Evolutionary conservation across 37 sponge, comb jelly and placozoan species (phyloP), one percentile per base, ranked within the genome.

Genomic region (Axinella damicornis): DNA sequence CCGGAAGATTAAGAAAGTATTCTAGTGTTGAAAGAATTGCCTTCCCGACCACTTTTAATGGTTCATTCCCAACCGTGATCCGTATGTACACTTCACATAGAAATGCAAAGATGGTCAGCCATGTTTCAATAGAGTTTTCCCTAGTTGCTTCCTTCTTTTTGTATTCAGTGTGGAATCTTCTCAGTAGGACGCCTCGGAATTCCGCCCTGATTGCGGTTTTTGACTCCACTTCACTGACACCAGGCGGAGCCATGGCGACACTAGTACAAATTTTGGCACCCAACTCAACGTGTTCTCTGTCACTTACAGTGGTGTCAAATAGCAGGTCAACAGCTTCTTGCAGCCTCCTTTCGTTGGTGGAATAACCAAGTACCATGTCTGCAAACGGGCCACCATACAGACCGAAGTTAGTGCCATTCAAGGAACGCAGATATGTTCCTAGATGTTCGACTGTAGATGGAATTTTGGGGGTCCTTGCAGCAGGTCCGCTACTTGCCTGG

Each of bases 51-150:
- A 79, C 83, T 31, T 6, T 14, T 0, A 83, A 67, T 6, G 78
- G 78, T 36, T 86, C 40, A 31, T 71, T 80, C 5, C 41, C 25
- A 6, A 86, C 60, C 35, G 30, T 66, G 18, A 94, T 28, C 11
- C 27, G 55, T 2, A 15, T n/a, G 53, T 83, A 90, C 1, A 89
- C 17, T 34, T 79, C 88, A 65, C 76, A 77, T 21, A 94, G 2
- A 37, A 94, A 94, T 0, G 90, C 41, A 61, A 87, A 89, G 2
- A 94, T 37, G 0, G 83, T 79, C 62, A 94, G 64, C 94, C 94
- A 94, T 21, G n/a, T 31, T 66, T 94, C 94, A 53, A 94, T 87
- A 0, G 94, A 94, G 0, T 56, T 40, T n/a, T 5, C n/a, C 38
- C 94, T 54, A 20, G 78, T 77, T 16, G 25, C 68, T 22, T 86